Percentiles rank a stretch among this genome's conserved stretches.
phyloP scores from a whole-genome alignment of 2,113 vertebrate species.

The Takifugu flavidus region DNA sequence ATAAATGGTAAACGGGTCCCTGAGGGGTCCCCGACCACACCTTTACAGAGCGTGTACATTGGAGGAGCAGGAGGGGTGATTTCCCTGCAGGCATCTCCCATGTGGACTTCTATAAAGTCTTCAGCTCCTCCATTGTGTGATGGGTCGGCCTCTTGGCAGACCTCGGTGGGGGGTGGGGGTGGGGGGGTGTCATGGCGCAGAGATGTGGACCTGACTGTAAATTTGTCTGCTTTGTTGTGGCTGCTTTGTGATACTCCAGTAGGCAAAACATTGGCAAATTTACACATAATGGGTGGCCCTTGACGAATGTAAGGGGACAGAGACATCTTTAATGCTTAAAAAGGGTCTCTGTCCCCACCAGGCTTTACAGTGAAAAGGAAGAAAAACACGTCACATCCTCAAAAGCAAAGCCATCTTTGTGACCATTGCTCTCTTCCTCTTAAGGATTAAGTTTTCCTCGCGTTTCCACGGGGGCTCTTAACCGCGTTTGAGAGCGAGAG shows the following conservation, averaged over 20 bases:
- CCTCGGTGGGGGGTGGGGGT: slow-evolving; percentile 19
- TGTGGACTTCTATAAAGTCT: slow-evolving; percentile 43
- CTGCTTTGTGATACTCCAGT: background rate
- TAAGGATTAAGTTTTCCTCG: slow-evolving; percentile 51
- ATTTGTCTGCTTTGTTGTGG: slow-evolving; percentile 8
- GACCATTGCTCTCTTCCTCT: slow-evolving; percentile 48
- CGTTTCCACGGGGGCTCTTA: slow-evolving; percentile 57
- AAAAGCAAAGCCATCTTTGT: slow-evolving; percentile 49
- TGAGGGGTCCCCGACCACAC: slow-evolving; percentile 15
- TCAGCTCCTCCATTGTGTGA: slow-evolving; percentile 30
- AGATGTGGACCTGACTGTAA: slow-evolving; percentile 37
- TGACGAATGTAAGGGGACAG: slow-evolving; percentile 46
- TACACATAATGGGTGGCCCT: slow-evolving; percentile 24
- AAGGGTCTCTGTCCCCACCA: slow-evolving; percentile 8
- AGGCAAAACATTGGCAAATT: slow-evolving; percentile 13
- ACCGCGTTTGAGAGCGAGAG: slow-evolving; percentile 36
- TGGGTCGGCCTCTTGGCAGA: slow-evolving; percentile 34
- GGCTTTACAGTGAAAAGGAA: too few relatives aligned
- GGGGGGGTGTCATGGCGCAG: slow-evolving; percentile 23
- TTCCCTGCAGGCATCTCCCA: slow-evolving; percentile 33
- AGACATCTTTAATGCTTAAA: slow-evolving; percentile 14
- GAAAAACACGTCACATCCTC: slow-evolving; percentile 19
- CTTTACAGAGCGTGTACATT: slow-evolving; percentile 32
- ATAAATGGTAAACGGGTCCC: slow-evolving; percentile 51
- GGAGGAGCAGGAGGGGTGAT: slow-evolving; percentile 22